phyloP scores from a whole-genome alignment of 2,888 invertebrate genomes.

The Sarcophaga subvicina region DNA sequence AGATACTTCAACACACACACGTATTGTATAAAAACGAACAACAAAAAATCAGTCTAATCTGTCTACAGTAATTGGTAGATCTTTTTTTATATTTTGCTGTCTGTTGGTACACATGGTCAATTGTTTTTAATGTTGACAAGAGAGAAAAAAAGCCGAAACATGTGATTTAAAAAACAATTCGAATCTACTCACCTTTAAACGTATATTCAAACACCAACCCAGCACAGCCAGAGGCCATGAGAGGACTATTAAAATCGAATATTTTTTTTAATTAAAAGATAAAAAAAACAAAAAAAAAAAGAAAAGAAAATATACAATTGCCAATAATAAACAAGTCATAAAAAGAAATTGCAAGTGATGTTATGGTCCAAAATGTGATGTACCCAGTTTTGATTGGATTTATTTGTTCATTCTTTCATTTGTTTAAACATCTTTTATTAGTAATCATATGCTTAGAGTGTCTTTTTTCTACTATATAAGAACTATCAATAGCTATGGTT shows the following conservation, averaged over 20 bases:
- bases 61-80: conserved; percentile 44
- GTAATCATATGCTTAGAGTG: no score
- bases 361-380: conserved; percentile 36
- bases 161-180: background rate
- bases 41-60: conserved; percentile 18
- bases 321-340: conserved; percentile 52
- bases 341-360: conserved; percentile 56
- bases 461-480: no score
- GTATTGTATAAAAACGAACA: background rate
- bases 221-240: conserved; percentile 24
- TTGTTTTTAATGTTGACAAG: conserved; percentile 32
- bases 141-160: conserved; percentile 18
- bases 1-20: background rate
- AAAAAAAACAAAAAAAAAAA: background rate
- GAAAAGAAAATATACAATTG: conserved; percentile 10
- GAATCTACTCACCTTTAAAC: conserved; percentile 9
- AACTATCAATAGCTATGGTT: no score
- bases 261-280: no score
- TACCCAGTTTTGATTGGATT: background rate
- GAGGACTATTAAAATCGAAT: background rate
- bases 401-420: background rate
- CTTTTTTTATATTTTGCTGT: conserved; percentile 2
- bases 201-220: background rate
- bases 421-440: background rate
- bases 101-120: conserved; percentile 21